A percentile compares a stretch with the other conserved stretches of the same genome.
Conservation (phyloP, 2,888 invertebrate species). For the Amphipyra tragopoginis region DNA sequence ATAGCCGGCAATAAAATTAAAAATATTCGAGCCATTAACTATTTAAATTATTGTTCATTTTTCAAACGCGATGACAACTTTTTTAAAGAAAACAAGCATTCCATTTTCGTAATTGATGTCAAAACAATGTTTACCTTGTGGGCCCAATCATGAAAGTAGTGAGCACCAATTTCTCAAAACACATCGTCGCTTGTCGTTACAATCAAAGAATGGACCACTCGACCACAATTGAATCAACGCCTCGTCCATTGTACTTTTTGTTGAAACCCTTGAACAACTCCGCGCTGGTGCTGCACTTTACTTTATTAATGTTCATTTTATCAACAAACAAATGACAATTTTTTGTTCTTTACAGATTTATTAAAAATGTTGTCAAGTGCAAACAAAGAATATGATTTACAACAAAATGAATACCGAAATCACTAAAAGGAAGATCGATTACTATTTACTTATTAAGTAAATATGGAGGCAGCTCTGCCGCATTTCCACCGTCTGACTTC, state of each 20-base stretch:
- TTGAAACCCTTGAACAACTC: slow-evolving; percentile 55
- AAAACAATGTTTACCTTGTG: background rate
- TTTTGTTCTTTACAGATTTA: slow-evolving; percentile 67
- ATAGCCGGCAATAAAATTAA: slow-evolving; percentile 18
- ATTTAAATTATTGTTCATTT: background rate
- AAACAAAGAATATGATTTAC: slow-evolving; percentile 37
- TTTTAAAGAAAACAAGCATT: background rate
- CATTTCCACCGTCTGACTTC: slow-evolving; percentile 81
- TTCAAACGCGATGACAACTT: background rate
- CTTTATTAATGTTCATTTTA: slow-evolving; percentile 58
- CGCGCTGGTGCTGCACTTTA: slow-evolving; percentile 49
- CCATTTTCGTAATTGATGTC: background rate
- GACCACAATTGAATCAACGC: slow-evolving; percentile 66
- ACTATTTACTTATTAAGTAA: slow-evolving; percentile 43
- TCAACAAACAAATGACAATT: slow-evolving; percentile 37
- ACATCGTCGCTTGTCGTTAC: slow-evolving; percentile 64
- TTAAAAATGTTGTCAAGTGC: slow-evolving; percentile 39
- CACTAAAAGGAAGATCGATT: slow-evolving; percentile 40
- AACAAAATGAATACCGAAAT: slow-evolving; percentile 50
- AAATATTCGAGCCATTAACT: slow-evolving; percentile 13
- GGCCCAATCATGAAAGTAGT: slow-evolving; percentile 10
- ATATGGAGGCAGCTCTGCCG: slow-evolving; percentile 85
- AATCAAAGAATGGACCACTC: slow-evolving; percentile 83
- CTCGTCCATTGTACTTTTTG: slow-evolving; percentile 55
- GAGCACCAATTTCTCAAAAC: slow-evolving; percentile 50